Conservation (phyloP, 2,888 invertebrate genomes). For the Drosophila quasianomalipes region DNA sequence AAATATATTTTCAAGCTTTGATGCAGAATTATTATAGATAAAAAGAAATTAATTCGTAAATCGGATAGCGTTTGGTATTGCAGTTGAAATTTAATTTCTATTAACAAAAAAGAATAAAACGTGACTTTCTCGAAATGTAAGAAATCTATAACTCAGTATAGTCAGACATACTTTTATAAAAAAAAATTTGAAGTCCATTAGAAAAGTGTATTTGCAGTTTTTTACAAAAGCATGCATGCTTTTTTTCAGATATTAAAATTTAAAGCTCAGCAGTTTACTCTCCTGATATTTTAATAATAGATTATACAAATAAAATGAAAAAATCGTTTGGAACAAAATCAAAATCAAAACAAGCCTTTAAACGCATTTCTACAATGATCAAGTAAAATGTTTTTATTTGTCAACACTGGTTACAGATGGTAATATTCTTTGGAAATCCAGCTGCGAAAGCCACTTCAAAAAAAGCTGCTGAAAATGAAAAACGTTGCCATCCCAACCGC, state of each 20-base stretch:
- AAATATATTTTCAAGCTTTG: background rate
- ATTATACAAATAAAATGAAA: background rate
- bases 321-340: background rate
- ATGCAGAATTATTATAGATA: background rate
- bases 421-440: slow-evolving; percentile 9
- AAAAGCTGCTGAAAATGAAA: slow-evolving; percentile 15
- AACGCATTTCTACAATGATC: background rate
- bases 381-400: background rate
- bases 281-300: background rate
- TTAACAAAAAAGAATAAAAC: too few relatives aligned
- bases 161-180: background rate
- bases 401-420: background rate
- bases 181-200: background rate
- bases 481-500: slow-evolving; percentile 1
- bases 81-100: too few relatives aligned
- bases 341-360: background rate
- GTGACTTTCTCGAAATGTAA: too few relatives aligned
- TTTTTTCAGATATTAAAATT: background rate
- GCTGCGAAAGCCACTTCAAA: slow-evolving; percentile 19
- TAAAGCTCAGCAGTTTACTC: background rate
- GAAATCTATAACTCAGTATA: background rate
- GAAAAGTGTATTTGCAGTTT: background rate
- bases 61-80: background rate
- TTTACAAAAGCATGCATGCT: background rate
- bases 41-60: background rate